Conservation (phyloP, 2,797 vertebrate genomes). For the Esox masquinongy region DNA sequence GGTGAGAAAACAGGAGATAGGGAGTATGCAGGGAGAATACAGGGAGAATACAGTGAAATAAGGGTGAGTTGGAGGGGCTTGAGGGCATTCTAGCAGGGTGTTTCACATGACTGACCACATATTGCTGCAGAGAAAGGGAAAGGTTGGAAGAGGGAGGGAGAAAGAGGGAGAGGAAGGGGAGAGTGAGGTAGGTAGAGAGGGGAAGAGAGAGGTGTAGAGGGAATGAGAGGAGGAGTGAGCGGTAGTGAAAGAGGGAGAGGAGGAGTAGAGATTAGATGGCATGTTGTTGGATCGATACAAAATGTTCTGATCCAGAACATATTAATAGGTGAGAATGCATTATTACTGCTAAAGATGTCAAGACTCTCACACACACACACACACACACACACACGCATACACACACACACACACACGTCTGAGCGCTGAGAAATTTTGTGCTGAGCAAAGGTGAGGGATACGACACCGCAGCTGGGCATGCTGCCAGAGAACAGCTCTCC, state of each 20-base stretch:
- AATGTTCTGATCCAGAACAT: constrained; percentile 62
- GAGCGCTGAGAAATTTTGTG: constrained; percentile 44
- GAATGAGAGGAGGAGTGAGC: constrained; percentile 9
- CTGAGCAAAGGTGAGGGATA: constrained; percentile 56
- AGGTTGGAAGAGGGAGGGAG: not conserved
- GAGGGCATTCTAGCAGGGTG: constrained; percentile 7
- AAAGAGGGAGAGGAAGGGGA: not conserved
- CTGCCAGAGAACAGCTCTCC: constrained; percentile 42
- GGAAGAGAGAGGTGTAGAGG: not conserved
- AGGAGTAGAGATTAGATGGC: constrained; percentile 20
- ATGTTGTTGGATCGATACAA: constrained; percentile 56
- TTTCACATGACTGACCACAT: constrained; percentile 15
- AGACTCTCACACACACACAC: constrained; percentile 35
- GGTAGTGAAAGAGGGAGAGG: not conserved
- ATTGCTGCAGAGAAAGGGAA: constrained; percentile 16
- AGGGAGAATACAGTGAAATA: no score
- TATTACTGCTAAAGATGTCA: constrained; percentile 71
- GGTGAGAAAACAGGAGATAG: constrained; percentile 22
- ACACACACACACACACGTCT: constrained; percentile 6
- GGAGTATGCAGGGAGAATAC: no score
- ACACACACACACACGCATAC: constrained; percentile 14
- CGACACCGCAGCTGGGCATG: constrained; percentile 52
- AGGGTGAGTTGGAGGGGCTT: not conserved
- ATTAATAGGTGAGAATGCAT: constrained; percentile 68
- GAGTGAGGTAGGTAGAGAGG: not conserved